Evolutionary conservation across 2,113 vertebrate species (phyloP), one percentile per base, ranked within the genome.

Genomic region (Semicossyphus pulcher): DNA sequence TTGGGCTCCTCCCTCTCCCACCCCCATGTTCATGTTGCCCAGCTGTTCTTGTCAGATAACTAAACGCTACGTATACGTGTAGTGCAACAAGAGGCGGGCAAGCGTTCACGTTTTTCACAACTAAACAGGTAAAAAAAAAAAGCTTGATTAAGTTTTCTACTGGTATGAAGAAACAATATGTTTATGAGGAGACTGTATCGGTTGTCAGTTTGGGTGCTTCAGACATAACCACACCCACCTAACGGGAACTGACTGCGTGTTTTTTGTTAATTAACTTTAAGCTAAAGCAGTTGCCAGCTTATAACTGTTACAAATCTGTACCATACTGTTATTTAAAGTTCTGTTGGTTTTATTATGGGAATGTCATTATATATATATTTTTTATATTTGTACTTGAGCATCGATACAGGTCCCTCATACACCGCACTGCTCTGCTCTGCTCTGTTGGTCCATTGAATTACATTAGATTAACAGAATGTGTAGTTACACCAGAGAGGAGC

Each of bases 1-100:
- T 4, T 15, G 0, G 5, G 59, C 62, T n/a, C 71, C 74, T 1
- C 67, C 53, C 52, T 21, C 6, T 2, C 20, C 16, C 41, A 2
- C 18, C 41, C 16, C 41, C 41, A 2, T 16, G 16, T n/a, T 2
- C 4, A 15, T 18, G 25, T 1, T 5, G 1, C 36, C 14, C 85
- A 91, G 75, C 85, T 91, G 89, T 78, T 77, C 29, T 32, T 56
- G 86, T 89, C 85, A 86, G 7, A 76, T 68, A 80, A 37, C 12
- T 36, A 2, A 45, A 32, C 10, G 31, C 52, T 23, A 25, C 12
- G 5, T 1, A 3, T 10, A 6, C 10, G 5, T 16, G 45, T 2
- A 1, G 41, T 32, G 6, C 41, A 44, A 32, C 18, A 10, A 49
- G 12, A 34, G 28, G 18, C 18, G 21, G 49, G 3, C 3, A 8